phyloP scores from a whole-genome alignment of 2,797 vertebrate genomes.

The Tapirus indicus region DNA sequence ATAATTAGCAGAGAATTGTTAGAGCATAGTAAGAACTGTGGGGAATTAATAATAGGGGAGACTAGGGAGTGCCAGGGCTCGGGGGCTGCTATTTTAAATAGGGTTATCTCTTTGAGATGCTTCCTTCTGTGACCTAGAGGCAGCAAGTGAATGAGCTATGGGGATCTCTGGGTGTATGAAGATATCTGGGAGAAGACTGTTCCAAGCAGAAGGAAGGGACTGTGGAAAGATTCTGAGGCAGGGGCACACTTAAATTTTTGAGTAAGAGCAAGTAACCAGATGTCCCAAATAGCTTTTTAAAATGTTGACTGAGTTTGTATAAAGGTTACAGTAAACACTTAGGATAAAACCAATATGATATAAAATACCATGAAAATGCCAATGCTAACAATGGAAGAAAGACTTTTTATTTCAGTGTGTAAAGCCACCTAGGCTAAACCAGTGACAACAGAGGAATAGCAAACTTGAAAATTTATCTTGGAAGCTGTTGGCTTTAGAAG shows the following conservation, averaged over 20 bases:
- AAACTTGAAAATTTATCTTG: not conserved
- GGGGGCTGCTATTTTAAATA: not conserved
- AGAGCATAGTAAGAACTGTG: not conserved
- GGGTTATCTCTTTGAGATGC: not conserved
- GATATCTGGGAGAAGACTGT: not conserved
- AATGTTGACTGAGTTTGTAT: not conserved
- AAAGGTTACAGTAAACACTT: slow-evolving; percentile 28
- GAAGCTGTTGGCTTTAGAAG: not conserved
- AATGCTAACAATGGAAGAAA: not conserved
- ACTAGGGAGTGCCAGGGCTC: too few relatives aligned
- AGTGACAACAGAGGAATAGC: not conserved
- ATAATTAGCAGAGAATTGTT: not conserved
- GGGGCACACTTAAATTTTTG: not conserved
- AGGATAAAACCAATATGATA: not conserved
- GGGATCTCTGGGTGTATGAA: too few relatives aligned
- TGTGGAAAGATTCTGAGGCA: not conserved
- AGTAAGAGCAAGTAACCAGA: not conserved
- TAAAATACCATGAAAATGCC: not conserved
- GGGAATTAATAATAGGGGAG: not conserved
- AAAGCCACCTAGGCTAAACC: not conserved
- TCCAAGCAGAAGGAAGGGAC: not conserved
- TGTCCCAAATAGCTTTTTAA: not conserved
- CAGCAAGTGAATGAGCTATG: not conserved
- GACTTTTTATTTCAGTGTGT: not conserved
- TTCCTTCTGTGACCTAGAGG: not conserved